These are phyloP conservation scores for Pocillopora grandis DNA, from an alignment of 92 coral and sea anemone genomes.

Conservation along the genomic window DNA sequence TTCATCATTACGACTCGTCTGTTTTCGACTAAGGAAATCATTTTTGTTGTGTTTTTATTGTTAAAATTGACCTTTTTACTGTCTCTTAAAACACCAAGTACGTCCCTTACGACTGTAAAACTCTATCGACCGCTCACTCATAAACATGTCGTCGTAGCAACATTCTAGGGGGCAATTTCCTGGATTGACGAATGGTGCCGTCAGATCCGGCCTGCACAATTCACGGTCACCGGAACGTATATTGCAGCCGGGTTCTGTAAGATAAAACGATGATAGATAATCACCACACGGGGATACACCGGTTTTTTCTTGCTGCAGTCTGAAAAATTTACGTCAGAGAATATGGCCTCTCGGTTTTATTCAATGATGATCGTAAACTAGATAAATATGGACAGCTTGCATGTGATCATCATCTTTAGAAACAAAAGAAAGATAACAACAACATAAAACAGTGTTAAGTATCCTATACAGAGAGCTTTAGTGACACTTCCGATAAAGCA, in stretches of 20 bases:
- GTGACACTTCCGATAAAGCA: background rate
- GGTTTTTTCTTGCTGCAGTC: no score
- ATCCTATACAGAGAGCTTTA: background rate
- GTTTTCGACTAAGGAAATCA: no score
- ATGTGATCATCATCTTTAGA: no score
- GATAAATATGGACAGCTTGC: no score
- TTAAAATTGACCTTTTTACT: constrained; percentile 4
- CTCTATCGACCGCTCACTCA: constrained; percentile 39
- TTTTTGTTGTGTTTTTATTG: no score
- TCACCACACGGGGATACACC: no score
- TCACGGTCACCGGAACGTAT: constrained; percentile 47
- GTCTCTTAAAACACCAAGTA: constrained; percentile 60
- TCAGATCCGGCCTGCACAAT: constrained; percentile 3
- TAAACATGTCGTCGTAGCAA: constrained; percentile 84
- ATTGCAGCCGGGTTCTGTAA: constrained; percentile 47
- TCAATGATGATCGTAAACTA: no score
- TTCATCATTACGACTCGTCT: no score
- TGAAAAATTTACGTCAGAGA: no score
- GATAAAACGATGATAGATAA: background rate
- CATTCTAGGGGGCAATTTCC: constrained; percentile 21
- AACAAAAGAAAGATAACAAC: no score
- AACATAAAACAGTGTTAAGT: background rate
- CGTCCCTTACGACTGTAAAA: constrained; percentile 44
- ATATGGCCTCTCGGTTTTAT: no score
- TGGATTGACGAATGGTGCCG: background rate